Evolutionary conservation across 2,113 vertebrate genomes (phyloP), one percentile per base, ranked within the genome.

Genomic region (Mirza zaza): DNA sequence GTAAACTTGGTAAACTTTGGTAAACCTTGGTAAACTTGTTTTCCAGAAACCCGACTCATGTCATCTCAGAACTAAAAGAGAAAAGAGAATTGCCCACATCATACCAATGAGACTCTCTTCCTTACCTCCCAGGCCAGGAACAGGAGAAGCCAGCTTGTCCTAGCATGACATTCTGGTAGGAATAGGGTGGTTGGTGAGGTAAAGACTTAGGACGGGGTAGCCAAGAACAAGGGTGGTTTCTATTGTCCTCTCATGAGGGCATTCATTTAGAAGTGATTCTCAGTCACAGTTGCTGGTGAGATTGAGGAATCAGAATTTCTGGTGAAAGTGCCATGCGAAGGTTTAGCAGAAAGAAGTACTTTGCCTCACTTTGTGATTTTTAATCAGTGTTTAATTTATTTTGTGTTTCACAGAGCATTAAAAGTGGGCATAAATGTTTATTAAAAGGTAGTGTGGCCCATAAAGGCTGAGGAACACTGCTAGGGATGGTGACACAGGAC

Each of bases 21-120:
- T n/a, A n/a, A n/a, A n/a, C 95, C n/a, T 88, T 89, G n/a, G 50
- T 76, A 70, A 79, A 73, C 11, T 88, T 39, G 20, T 80, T 88
- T 92, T 84, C 27, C 85, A 93, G 59, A 94, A 97, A 80, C 7
- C 29, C 71, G 29, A 76, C 5, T 15, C 27, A 92, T 80, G 17
- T 36, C 80, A 50, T 87, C n/a, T 96, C 91, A 94, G 63, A 92
- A 50, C 34, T 89, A 88, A 97, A 82, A 94, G 73, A 61, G 32
- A 89, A 93, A 94, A 67, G 67, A 20, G 92, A 50, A 59, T 91
- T 95, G 48, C 20, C n/a, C 70, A 34, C 11, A 57, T 20, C 14
- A 10, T 52, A 87, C 32, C 61, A 91, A 8, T 32, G 42, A 96
- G 55, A 70, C 29, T 14, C 4, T 70, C 4, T 48, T 89, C 45